Conservation (phyloP, 2,888 invertebrate genomes). For the Melieria crassipennis region DNA sequence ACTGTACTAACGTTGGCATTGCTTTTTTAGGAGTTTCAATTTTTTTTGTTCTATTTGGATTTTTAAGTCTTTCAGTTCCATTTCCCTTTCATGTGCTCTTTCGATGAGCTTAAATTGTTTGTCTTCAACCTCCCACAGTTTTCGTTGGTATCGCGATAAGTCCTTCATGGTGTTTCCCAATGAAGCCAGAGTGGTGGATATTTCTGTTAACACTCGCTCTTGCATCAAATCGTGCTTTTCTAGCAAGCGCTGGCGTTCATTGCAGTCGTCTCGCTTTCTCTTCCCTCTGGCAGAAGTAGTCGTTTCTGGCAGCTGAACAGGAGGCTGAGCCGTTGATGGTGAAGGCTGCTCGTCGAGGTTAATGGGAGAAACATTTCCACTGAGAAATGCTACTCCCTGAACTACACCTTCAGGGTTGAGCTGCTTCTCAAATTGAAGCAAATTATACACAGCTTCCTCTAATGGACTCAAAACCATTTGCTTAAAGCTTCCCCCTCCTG, state of each 20-base stretch:
- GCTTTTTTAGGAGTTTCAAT: too few relatives aligned
- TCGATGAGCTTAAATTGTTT: conserved; percentile 2
- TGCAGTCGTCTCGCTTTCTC: background rate
- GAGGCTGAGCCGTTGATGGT: background rate
- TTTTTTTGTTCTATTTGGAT: too few relatives aligned
- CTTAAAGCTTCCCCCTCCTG: conserved; percentile 18
- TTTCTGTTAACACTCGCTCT: too few relatives aligned
- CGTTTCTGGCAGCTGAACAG: background rate
- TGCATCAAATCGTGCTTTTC: background rate
- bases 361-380: too few relatives aligned
- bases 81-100: background rate
- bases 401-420: too few relatives aligned
- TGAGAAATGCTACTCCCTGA: too few relatives aligned
- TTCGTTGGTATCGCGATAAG: conserved; percentile 18
- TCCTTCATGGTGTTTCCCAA: conserved; percentile 22
- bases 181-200: conserved; percentile 5
- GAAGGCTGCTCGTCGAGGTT: background rate
- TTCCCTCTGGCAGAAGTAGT: background rate
- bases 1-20: too few relatives aligned
- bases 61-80: too few relatives aligned
- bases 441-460: background rate
- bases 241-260: background rate
- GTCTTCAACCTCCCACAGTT: conserved; percentile 31
- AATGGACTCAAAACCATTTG: conserved; percentile 18
- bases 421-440: too few relatives aligned